phyloP scores from a whole-genome alignment of 37 sponge, comb jelly and placozoan species.

The Axinella damicornis region DNA sequence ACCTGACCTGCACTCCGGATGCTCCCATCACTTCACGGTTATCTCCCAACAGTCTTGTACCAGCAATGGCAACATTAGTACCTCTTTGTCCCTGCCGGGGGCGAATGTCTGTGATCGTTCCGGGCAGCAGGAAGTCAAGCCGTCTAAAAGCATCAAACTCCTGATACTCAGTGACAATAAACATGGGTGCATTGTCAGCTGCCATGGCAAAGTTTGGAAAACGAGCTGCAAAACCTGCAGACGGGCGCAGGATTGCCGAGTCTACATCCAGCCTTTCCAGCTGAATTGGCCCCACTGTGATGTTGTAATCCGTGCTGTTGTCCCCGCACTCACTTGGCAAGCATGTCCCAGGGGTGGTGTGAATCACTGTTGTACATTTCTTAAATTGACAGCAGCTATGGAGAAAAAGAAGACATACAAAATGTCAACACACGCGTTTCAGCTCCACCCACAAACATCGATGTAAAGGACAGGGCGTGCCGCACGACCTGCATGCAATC shows the following conservation, averaged over 20 bases:
- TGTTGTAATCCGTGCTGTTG: conserved; percentile 47
- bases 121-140: neutral
- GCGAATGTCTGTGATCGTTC: conserved; percentile 25
- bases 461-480: no score
- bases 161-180: no score
- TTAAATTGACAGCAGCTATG: neutral
- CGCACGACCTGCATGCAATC: no score
- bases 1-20: no score
- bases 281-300: conserved; percentile 37
- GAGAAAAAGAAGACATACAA: neutral
- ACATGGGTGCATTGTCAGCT: neutral
- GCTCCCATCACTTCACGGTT: no score
- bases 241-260: neutral
- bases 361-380: conserved; percentile 18
- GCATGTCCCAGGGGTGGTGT: conserved; percentile 22
- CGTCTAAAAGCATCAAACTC: no score
- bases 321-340: conserved; percentile 66
- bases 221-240: neutral
- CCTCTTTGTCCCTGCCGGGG: conserved; percentile 77
- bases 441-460: conserved; percentile 40
- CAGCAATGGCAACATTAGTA: conserved; percentile 64
- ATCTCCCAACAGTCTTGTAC: conserved; percentile 40
- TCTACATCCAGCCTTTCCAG: neutral
- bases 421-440: neutral
- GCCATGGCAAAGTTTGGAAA: conserved; percentile 21